These are phyloP conservation scores for Microtus pennsylvanicus DNA, from an alignment of 2,113 vertebrate genomes.

Conservation along the genomic window DNA sequence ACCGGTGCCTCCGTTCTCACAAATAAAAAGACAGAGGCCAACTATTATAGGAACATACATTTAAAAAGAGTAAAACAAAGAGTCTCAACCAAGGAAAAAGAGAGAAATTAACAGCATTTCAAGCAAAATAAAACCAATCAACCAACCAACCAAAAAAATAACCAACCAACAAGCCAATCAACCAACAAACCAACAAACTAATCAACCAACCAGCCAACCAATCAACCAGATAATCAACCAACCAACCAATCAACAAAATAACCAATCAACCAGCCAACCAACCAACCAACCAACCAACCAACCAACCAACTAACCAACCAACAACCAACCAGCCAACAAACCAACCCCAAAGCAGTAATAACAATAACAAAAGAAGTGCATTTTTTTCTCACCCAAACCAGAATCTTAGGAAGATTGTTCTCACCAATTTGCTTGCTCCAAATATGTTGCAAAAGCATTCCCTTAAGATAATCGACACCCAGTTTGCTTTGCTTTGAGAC, in stretches of 20 bases:
- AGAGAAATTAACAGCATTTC: constrained; percentile 35
- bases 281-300: neutral
- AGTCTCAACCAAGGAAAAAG: constrained; percentile 32
- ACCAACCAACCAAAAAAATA: too few relatives aligned
- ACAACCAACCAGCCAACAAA: neutral
- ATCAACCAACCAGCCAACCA: neutral
- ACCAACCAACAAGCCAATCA: too few relatives aligned
- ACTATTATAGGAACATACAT: neutral
- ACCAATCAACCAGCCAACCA: neutral
- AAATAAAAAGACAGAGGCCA: neutral
- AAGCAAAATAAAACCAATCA: neutral
- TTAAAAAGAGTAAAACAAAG: neutral
- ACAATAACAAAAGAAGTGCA: neutral
- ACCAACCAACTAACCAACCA: neutral
- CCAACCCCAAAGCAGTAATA: neutral
- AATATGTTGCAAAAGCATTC: neutral
- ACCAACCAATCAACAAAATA: neutral
- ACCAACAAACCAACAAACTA: neutral
- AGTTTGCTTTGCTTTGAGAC: neutral
- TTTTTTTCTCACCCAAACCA: neutral
- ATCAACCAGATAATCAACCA: neutral
- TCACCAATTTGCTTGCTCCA: neutral
- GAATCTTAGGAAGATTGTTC: constrained; percentile 31
- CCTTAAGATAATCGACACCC: neutral
- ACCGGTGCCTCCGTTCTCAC: neutral